phyloP scores from a whole-genome alignment of 2,113 vertebrate species.

The Scatophagus argus region DNA sequence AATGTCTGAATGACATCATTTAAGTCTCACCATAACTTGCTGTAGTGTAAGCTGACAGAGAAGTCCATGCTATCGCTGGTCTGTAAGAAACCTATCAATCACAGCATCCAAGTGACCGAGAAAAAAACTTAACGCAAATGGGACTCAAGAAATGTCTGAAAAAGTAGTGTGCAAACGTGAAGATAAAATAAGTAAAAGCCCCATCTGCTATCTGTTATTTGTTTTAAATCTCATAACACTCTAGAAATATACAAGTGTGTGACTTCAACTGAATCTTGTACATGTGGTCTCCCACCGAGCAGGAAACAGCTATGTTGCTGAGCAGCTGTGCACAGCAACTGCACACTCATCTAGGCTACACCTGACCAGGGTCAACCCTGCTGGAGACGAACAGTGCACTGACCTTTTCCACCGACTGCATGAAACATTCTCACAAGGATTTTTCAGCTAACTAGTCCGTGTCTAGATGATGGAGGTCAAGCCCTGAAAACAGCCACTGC shows the following conservation, averaged over 20 bases:
- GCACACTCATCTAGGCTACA: background rate
- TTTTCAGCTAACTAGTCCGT: background rate
- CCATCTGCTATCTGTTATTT: too few relatives aligned
- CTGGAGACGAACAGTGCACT: background rate
- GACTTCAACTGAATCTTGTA: background rate
- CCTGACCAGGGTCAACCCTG: slow-evolving; percentile 4
- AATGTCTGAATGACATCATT: background rate
- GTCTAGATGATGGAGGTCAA: slow-evolving; percentile 14
- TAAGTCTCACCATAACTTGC: slow-evolving; percentile 18
- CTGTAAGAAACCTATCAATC: slow-evolving; percentile 20
- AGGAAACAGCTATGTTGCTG: background rate
- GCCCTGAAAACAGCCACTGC: background rate
- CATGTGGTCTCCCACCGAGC: slow-evolving; percentile 10
- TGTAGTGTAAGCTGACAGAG: background rate
- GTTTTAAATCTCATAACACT: too few relatives aligned
- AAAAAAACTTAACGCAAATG: background rate
- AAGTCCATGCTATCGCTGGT: background rate
- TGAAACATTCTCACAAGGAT: slow-evolving; percentile 3
- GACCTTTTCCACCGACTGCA: slow-evolving; percentile 44
- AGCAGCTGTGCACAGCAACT: slow-evolving; percentile 17
- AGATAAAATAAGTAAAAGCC: slow-evolving; percentile 1
- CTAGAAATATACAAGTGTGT: too few relatives aligned
- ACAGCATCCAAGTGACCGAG: background rate
- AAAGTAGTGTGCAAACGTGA: background rate
- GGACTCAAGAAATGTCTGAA: background rate